Percentiles rank a stretch among this genome's conserved stretches.
Conservation (phyloP, 2,888 invertebrate genomes). For the Xylocampa areola region DNA sequence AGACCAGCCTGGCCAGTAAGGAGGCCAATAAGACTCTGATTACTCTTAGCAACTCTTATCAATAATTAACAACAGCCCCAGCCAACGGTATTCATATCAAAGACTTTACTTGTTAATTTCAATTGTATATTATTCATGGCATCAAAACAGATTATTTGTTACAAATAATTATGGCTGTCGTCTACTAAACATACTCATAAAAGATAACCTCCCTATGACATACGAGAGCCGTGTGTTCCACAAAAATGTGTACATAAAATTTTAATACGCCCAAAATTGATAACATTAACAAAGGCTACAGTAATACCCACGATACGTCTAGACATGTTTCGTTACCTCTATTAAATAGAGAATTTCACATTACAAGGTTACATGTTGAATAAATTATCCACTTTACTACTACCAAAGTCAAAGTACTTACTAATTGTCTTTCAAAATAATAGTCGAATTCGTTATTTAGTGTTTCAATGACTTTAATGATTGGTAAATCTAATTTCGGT, state of each 20-base stretch:
- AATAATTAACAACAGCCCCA: too few species aligned
- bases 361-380: constrained; percentile 19
- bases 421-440: constrained; percentile 19
- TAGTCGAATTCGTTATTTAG: constrained; percentile 9
- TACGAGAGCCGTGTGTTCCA: too few species aligned
- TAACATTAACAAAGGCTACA: constrained; percentile 9
- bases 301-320: constrained; percentile 2
- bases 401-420: constrained; percentile 3
- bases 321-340: constrained; percentile 40
- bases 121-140: too few species aligned
- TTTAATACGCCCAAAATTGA: background rate
- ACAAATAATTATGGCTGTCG: too few species aligned
- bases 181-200: too few species aligned
- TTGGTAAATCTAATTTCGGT: background rate
- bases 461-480: constrained; percentile 4
- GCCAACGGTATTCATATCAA: too few species aligned
- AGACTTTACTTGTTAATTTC: too few species aligned
- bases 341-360: constrained; percentile 14
- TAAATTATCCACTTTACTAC: constrained; percentile 26
- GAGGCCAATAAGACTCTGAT: too few species aligned
- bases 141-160: too few species aligned
- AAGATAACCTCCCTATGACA: too few species aligned
- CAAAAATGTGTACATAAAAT: background rate
- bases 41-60: too few species aligned
- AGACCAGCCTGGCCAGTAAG: too few species aligned